Base-by-base conservation (phyloP, 2,113 vertebrate species). In the Ibidorhyncha struthersii region DNA sequence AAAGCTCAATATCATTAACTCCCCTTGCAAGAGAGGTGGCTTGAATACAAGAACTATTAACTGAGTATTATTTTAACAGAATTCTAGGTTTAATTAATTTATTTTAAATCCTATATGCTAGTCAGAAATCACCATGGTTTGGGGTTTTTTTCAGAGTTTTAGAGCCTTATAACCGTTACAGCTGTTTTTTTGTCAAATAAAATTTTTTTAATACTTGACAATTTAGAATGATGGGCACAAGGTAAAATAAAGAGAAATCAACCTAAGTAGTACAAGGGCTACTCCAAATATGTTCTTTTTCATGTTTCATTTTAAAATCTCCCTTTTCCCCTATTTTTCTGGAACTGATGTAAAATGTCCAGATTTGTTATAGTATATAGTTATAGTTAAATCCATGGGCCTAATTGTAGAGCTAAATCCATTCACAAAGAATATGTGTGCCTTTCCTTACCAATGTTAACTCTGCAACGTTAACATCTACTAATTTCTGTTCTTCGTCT, bases 381-480 rank as follows among this genome's bases (percentile, higher is more conserved):
- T 66, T 62, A 32, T 11, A 45, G 22, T 22, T 82, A 78, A 83
- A 78, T 41, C 10, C 25, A 32, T 47, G 4, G 50, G 4, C 10
- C 29, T 47, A 86, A 53, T 27, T 11, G 38, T 4, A n/a, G 15
- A 50, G 59, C 13, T 74, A 41, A 63, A 55, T 52, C 12, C 21
- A 38, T 43, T 49, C 34, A 34, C 3, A 23, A 38, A 45, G 12
- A 84, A 32, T 10, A 40, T 1, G 0, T 2, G 1, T 63, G 5
- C 32, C 4, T 65, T 80, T 88, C 62, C 36, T 67, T 63, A 72
- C 8, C 23, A 82, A 7, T 16, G 8, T 40, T 49, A 90, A 63
- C 55, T 50, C 30, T 40, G 20, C 22, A 90, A 22, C 12, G 36
- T 10, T 12, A 34, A 36, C 10, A 49, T 38, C 11, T 19, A 67